Evolutionary conservation across 1,140 invertebrate genomes (phyloP).

Genomic region (Lasioglossum albipes): DNA sequence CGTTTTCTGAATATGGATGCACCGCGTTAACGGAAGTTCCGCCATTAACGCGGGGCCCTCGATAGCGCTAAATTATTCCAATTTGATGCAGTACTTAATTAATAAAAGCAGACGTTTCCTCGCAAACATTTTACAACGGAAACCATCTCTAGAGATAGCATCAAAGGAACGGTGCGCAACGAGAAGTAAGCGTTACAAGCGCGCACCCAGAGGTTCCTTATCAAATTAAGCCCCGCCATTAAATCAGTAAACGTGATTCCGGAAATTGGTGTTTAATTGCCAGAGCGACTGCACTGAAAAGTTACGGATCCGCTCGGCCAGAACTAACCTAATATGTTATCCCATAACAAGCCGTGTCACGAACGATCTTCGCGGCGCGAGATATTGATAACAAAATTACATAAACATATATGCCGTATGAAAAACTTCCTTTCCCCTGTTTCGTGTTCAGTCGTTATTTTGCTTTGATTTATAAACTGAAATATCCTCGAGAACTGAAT

Average conservation of each 20-base stretch:
- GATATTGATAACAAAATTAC: too few species aligned
- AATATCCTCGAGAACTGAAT: too few species aligned
- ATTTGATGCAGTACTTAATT: slow-evolving; percentile 41
- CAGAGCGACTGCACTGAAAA: background rate
- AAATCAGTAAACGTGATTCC: slow-evolving; percentile 9
- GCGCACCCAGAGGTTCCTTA: background rate
- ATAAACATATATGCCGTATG: too few species aligned
- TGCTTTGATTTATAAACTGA: too few species aligned
- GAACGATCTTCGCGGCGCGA: too few species aligned
- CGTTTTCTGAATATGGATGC: background rate
- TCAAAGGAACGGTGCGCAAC: slow-evolving; percentile 19
- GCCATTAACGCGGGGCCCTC: background rate
- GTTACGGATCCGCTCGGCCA: background rate
- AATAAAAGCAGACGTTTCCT: slow-evolving; percentile 36
- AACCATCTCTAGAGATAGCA: background rate
- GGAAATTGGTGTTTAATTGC: slow-evolving; percentile 24
- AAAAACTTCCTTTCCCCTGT: too few species aligned
- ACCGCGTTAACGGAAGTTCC: background rate
- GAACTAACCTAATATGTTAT: too few species aligned
- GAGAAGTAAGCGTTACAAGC: slow-evolving; percentile 9
- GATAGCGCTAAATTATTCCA: slow-evolving; percentile 24
- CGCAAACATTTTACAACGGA: slow-evolving; percentile 10
- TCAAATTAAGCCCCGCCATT: slow-evolving; percentile 20
- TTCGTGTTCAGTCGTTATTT: too few species aligned
- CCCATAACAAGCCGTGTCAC: too few species aligned